These are phyloP conservation scores for Alitta virens DNA, from an alignment of 2,888 invertebrate species.

Conservation along the genomic window DNA sequence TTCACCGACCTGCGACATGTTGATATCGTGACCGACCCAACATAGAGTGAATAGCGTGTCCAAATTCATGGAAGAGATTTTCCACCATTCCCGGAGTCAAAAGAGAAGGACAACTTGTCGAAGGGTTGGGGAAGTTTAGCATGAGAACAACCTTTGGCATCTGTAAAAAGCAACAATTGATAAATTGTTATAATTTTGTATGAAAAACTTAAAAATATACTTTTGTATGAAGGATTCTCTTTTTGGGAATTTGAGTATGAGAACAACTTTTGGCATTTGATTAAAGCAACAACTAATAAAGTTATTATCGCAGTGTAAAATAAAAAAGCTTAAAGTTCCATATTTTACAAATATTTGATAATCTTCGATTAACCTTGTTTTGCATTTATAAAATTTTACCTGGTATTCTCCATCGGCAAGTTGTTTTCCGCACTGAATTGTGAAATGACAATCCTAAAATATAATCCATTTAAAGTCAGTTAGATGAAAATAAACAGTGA, in stretches of 20 bases:
- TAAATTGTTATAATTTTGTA: too few species aligned
- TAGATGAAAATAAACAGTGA: too few species aligned
- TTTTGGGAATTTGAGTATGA: conserved; percentile 84
- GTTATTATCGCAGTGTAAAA: too few species aligned
- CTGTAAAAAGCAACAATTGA: too few species aligned
- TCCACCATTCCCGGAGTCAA: conserved; percentile 83
- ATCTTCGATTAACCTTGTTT: too few species aligned
- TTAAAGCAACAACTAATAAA: too few species aligned
- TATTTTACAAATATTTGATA: too few species aligned
- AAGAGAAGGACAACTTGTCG: conserved; percentile 67
- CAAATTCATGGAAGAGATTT: conserved; percentile 98
- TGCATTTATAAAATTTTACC: conserved; percentile 56
- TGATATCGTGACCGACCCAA: conserved; percentile 91
- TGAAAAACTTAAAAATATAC: too few species aligned
- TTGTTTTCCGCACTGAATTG: conserved; percentile 88
- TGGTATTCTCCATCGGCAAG: conserved; percentile 80
- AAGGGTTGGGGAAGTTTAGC: conserved; percentile 79
- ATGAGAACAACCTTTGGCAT: conserved; percentile 89
- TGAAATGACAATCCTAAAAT: conserved; percentile 93
- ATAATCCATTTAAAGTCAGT: too few species aligned
- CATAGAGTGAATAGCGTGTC: conserved; percentile 99
- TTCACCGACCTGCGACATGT: conserved; percentile 77
- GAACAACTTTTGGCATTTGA: conserved; percentile 84
- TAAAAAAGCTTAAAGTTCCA: too few species aligned
- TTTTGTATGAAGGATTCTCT: too few species aligned